Evolutionary conservation across 2,113 vertebrate genomes (phyloP), one percentile per base, ranked within the genome.

Genomic region (Chloebia gouldiae): DNA sequence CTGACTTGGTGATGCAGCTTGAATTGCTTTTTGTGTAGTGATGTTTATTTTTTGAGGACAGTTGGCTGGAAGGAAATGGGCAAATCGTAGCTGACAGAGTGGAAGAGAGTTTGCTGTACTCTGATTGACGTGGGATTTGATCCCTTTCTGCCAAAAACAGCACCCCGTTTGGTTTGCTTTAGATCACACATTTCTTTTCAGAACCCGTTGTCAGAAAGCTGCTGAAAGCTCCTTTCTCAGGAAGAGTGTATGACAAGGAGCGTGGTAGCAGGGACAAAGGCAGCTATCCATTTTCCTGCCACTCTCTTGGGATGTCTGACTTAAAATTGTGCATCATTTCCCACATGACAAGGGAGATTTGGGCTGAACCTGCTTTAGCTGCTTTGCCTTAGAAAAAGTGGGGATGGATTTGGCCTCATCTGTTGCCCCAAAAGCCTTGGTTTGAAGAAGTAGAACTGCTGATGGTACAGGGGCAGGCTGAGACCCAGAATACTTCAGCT

Each of bases 71-170:
- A 81, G 56, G 66, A 77, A 63, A 56, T 4, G 11, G 68, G 79
- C 71, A 95, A 96, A 96, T 96, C 0, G 1, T 54, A 96, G 39
- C 68, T 93, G 96, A 94, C 94, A 78, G 93, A 72, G 85, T 93
- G 92, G 93, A 96, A 94, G 79, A 18, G 15, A 83, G 76, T 93
- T 85, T 86, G 75, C 88, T 56, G 75, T 78, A 81, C 79, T 75
- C 71, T 90, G 95, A 96, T 30, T 96, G 95, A 93, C 11, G 0
- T 54, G 88, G 82, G 82, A 96, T 95, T 94, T 95, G 92, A 97
- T 97, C 81, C 82, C 39, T 80, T 61, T 70, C 71, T 83, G 82
- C 75, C 88, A 80, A 83, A 92, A 96, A 93, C 90, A 95, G 68
- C 81, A 86, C 85, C 90, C 79, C 16, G 0, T 86, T 97, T 73